Evolutionary conservation across 2,888 invertebrate genomes (phyloP).

Genomic region (Toxonevra muliebris): DNA sequence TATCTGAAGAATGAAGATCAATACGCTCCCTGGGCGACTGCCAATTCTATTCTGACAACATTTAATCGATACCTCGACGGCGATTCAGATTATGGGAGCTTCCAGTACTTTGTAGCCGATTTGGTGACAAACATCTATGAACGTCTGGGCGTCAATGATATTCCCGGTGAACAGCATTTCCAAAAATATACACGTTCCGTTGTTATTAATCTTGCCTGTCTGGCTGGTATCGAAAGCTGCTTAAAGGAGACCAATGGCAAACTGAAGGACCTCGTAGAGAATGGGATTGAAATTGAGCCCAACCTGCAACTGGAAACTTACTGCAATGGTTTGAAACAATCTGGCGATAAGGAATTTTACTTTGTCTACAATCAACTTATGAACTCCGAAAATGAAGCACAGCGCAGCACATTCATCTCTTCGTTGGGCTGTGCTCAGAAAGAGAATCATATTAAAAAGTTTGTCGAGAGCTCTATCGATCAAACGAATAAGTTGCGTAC

Average conservation of each 20-base stretch:
- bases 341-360: slow-evolving; percentile 69
- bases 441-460: slow-evolving; percentile 67
- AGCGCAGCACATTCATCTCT: slow-evolving; percentile 69
- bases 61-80: slow-evolving; percentile 53
- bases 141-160: slow-evolving; percentile 54
- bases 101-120: slow-evolving; percentile 48
- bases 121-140: slow-evolving; percentile 53
- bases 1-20: slow-evolving; percentile 57
- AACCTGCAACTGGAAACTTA: slow-evolving; percentile 59
- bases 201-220: slow-evolving; percentile 58
- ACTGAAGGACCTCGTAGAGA: slow-evolving; percentile 45
- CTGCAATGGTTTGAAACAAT: slow-evolving; percentile 61
- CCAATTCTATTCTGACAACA: slow-evolving; percentile 45
- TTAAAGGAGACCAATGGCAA: slow-evolving; percentile 53
- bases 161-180: slow-evolving; percentile 54
- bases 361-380: slow-evolving; percentile 70
- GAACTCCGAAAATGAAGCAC: slow-evolving; percentile 68
- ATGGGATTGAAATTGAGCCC: slow-evolving; percentile 49
- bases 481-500: slow-evolving; percentile 43
- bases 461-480: slow-evolving; percentile 57
- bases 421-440: slow-evolving; percentile 74
- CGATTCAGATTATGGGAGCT: slow-evolving; percentile 48
- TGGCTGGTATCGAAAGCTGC: slow-evolving; percentile 53
- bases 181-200: slow-evolving; percentile 53
- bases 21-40: slow-evolving; percentile 60